A percentile compares a stretch with the other conserved stretches of the same genome.
These are phyloP conservation scores for Mungos mungo DNA, from an alignment of 2,113 vertebrate species.

Conservation along the genomic window DNA sequence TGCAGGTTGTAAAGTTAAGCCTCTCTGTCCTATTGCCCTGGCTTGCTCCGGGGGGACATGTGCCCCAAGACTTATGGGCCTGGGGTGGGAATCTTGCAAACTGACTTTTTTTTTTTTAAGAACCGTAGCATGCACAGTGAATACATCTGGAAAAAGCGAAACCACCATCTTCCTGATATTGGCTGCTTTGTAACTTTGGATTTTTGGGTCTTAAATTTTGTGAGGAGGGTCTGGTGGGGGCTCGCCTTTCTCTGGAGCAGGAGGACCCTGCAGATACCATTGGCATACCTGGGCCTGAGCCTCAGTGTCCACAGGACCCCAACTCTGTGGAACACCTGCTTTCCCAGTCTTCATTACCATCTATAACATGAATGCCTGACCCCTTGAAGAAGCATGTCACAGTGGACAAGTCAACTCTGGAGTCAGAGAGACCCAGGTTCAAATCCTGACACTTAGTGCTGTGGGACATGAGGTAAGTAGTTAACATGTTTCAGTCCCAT, in stretches of 20 bases:
- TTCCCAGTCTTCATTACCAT: not conserved
- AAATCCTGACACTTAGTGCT: not conserved
- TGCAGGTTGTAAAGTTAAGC: not conserved
- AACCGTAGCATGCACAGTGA: not conserved
- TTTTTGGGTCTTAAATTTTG: constrained; percentile 19
- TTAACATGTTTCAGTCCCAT: not conserved
- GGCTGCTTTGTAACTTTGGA: not conserved
- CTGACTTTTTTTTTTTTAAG: not conserved
- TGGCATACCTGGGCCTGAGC: not conserved
- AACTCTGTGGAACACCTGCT: not conserved
- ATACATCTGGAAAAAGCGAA: not conserved
- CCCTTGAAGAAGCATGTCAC: not conserved
- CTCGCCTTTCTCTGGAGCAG: not conserved
- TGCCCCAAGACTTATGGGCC: not conserved
- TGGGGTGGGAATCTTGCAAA: not conserved
- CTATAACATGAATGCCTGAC: not conserved
- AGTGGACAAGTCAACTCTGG: not conserved
- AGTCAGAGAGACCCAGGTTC: not conserved
- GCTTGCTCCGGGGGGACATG: not conserved
- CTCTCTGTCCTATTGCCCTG: not conserved
- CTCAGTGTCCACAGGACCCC: not conserved
- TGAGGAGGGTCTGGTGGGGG: not conserved
- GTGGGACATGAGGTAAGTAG: not conserved
- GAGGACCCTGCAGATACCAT: not conserved
- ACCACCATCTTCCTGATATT: not conserved